Evolutionary conservation across 2,113 vertebrate species (phyloP), one percentile per base, ranked within the genome.

Genomic region (Oplegnathus fasciatus): DNA sequence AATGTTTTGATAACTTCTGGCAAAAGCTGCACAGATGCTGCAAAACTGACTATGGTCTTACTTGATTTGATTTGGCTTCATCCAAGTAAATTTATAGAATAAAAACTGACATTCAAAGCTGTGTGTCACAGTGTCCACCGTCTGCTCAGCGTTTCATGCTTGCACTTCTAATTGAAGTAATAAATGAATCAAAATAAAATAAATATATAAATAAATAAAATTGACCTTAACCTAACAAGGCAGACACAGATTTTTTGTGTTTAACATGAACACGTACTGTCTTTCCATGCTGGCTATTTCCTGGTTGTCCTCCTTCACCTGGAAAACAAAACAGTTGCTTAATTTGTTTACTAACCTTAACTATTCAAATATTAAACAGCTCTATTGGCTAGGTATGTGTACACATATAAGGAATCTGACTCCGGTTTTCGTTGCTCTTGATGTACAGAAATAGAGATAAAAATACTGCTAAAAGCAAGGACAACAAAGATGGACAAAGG

Each of bases 271-370:
- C 22, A 93, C 95, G 44, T 87, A 96, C 98, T 99, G 97, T 92
- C 97, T 96, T 55, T 99, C 98, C 97, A 99, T 99, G 91, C 96
- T 97, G 91, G 97, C 97, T 54, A 98, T 98, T 95, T 99, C 97
- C 88, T 98, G 97, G 93, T 98, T 99, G 90, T 99, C 96, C 7
- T 98, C 97, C 92, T 99, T 99, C 84, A 99, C 97, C 98, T 99
- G 83, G 37, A 83, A 78, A 74, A 85, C 30, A 78, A 40, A 50
- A n/a, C 9, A 55, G 81, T 80, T 42, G 70, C 22, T 52, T 64
- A 17, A 77, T 20, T 55, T 24, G 14, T 62, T 70, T 6, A 32
- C 32, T 28, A 22, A 26, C 4, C 10, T 1, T 9, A 30, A 40
- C 24, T 40, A 46, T 37, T 60, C 55, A 15, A 34, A 70, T 50